These are phyloP conservation scores for Gryon sp. DNA, from an alignment of 1,140 invertebrate genomes.

Conservation along the genomic window DNA sequence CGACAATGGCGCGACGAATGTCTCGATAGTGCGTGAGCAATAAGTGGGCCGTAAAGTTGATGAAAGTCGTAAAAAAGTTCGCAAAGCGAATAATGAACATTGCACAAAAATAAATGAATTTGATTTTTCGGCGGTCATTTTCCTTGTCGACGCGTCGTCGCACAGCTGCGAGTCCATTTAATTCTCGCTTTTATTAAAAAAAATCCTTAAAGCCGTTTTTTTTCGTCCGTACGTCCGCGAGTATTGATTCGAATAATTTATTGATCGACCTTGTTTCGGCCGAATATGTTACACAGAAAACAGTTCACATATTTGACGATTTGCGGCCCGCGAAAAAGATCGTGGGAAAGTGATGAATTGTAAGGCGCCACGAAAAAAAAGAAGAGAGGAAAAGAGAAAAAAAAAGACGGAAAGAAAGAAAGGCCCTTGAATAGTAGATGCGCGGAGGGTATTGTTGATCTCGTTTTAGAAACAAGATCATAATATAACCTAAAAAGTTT, in stretches of 20 bases:
- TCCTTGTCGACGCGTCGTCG: not conserved
- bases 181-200: not conserved
- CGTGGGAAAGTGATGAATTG: constrained; percentile 22
- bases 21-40: constrained; percentile 12
- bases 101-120: too few relatives aligned
- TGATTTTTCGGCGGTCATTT: constrained; percentile 8
- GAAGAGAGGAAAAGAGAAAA: not conserved
- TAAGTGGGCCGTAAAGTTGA: constrained; percentile 29
- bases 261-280: constrained; percentile 32
- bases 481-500: not conserved
- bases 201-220: too few relatives aligned
- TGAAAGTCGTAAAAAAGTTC: constrained; percentile 4
- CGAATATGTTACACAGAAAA: constrained; percentile 2
- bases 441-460: not conserved
- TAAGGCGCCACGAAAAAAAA: constrained; percentile 9
- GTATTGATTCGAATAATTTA: constrained; percentile 23
- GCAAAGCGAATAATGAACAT: not conserved
- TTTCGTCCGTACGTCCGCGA: not conserved
- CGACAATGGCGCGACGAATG: constrained; percentile 52
- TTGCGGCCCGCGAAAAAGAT: constrained; percentile 3
- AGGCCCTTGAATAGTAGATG: constrained; percentile 2
- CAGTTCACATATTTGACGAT: not conserved
- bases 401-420: constrained; percentile 8
- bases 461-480: not conserved
- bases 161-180: not conserved